Evolutionary conservation across 2,113 vertebrate species (phyloP).

Genomic region (Tylochromis polylepis): DNA sequence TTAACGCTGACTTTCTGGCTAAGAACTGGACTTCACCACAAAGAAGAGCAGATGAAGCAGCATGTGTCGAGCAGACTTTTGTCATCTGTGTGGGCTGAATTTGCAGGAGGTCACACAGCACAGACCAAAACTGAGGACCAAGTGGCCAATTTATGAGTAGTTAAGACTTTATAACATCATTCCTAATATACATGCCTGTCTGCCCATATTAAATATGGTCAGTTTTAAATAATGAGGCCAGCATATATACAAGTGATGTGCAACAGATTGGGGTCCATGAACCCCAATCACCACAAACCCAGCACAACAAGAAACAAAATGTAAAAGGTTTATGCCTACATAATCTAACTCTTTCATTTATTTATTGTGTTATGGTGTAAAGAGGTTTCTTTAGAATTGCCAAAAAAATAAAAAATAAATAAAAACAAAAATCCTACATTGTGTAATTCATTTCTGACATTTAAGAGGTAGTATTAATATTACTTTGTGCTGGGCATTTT

Average conservation of each 20-base stretch:
- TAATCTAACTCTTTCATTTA: neutral
- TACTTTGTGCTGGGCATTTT: neutral
- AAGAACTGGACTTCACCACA: neutral
- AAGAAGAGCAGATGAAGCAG: neutral
- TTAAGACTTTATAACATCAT: neutral
- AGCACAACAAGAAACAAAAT: neutral
- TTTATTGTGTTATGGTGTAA: neutral
- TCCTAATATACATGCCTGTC: neutral
- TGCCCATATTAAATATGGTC: neutral
- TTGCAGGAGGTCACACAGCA: neutral
- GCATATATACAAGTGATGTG: neutral
- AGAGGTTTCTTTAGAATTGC: neutral
- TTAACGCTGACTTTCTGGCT: neutral
- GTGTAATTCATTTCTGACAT: too few species aligned
- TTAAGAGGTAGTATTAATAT: neutral
- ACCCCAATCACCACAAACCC: neutral
- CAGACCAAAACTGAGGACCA: neutral
- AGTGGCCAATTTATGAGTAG: neutral
- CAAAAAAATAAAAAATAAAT: neutral
- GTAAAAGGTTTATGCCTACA: neutral
- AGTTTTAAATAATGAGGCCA: neutral
- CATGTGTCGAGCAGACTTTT: neutral
- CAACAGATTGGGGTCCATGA: neutral
- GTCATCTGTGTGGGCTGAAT: neutral
- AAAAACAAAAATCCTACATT: too few species aligned